phyloP scores from a whole-genome alignment of 2,797 vertebrate species.

The Poecilia wingei region DNA sequence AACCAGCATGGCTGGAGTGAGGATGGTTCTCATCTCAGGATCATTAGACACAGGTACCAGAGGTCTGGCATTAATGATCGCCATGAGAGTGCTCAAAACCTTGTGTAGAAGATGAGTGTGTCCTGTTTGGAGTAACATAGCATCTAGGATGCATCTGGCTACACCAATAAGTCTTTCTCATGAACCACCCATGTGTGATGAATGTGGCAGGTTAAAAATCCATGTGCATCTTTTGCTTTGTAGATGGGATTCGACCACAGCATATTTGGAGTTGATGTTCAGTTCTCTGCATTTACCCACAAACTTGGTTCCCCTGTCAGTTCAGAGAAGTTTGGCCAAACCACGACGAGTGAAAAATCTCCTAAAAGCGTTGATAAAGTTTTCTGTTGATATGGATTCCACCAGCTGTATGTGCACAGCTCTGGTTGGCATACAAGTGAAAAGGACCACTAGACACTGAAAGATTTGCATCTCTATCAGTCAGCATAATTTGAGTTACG shows the following conservation, averaged over 20 bases:
- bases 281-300: neutral
- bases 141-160: no score
- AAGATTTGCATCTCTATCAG: neutral
- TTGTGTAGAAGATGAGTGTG: neutral
- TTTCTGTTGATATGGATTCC: neutral
- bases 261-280: no score
- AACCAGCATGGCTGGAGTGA: neutral
- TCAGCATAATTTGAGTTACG: neutral
- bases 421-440: neutral
- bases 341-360: neutral
- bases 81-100: neutral
- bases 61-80: neutral
- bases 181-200: no score
- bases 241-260: no score
- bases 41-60: neutral
- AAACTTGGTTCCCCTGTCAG: neutral
- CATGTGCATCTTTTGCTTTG: no score
- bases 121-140: no score
- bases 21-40: no score
- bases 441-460: neutral
- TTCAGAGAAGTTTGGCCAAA: neutral
- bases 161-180: no score
- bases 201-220: no score
- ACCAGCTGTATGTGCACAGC: neutral
- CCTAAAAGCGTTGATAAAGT: neutral